phyloP scores from a whole-genome alignment of 2,113 vertebrate genomes.

The Scortum barcoo region DNA sequence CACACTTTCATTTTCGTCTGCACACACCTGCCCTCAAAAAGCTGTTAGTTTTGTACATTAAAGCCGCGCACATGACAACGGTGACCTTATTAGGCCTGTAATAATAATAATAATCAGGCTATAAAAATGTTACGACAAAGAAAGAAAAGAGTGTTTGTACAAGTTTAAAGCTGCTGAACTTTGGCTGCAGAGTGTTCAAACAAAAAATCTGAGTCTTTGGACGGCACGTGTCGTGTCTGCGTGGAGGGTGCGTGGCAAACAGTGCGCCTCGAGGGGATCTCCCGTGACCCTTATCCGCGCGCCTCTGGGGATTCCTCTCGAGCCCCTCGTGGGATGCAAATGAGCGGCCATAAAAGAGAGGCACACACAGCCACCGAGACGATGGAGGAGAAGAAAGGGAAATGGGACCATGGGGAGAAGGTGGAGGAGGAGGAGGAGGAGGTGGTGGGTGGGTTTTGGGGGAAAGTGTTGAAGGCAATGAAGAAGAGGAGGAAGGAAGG shows the following conservation, averaged over 20 bases:
- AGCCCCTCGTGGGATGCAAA: conserved; percentile 79
- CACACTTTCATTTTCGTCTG: too few species aligned
- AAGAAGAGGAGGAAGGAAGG: neutral
- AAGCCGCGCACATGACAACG: too few species aligned
- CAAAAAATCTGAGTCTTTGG: neutral
- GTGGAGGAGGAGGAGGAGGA: neutral
- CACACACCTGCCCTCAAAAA: neutral
- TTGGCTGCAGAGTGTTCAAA: neutral
- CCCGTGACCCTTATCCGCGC: conserved; percentile 79
- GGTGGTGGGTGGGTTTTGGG: neutral
- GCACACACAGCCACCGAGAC: conserved; percentile 46
- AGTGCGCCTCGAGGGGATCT: conserved; percentile 74
- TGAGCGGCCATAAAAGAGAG: conserved; percentile 70
- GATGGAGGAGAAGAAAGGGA: conserved; percentile 60
- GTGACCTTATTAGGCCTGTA: too few species aligned
- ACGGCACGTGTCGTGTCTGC: conserved; percentile 78
- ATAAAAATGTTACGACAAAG: too few species aligned
- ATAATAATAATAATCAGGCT: too few species aligned
- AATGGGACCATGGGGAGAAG: conserved; percentile 53
- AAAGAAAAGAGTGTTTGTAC: neutral
- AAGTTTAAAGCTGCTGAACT: neutral
- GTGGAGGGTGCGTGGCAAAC: conserved; percentile 63
- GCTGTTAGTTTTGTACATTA: too few species aligned
- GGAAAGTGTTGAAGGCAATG: neutral
- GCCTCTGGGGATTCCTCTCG: conserved; percentile 72